Evolutionary conservation across 2,113 vertebrate genomes (phyloP), one percentile per base, ranked within the genome.

Genomic region (Halichoerus grypus): DNA sequence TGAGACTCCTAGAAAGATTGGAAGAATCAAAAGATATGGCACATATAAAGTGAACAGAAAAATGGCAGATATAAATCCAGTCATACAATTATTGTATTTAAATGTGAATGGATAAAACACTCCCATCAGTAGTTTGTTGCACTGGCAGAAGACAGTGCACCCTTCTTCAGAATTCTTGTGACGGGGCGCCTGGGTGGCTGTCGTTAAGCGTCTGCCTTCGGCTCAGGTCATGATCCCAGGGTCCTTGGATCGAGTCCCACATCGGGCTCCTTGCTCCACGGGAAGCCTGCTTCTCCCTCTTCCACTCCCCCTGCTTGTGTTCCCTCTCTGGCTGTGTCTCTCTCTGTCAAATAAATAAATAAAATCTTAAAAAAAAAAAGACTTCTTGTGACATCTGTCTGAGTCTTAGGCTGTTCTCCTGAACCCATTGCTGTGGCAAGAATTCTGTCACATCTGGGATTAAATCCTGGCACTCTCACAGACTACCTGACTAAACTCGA

Each of bases 151-250:
- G 39, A 26, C 67, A 57, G 0, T 57, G 10, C 16, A n/a, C 3
- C 24, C 18, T 80, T 96, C 49, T 67, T 85, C 36, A 74, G 31
- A 88, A 80, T 96, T 95, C 42, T 46, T 83, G 28, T 85, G 36
- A 67, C 8, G 46, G 46, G 46, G 46, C 46, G 7, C 46, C 46
- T 46, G 46, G 46, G 46, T 46, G 46, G 46, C 46, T 46, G 46
- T 46, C 1, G 46, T 46, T 46, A 46, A 46, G 46, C 7, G 46
- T 46, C 46, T 46, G 46, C 46, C 46, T 46, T 7, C 46, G 7
- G 46, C 46, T 46, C 46, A 46, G 46, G 46, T 46, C 46, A 7
- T 46, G 46, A 46, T 46, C 46, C 46, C 46, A 8, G 46, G 46
- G 46, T 46, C 46, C 46, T 46, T 46, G 46, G 46, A 9, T 46